phyloP scores from a whole-genome alignment of 2,888 invertebrate genomes.

The Chymomyza fuscimana region DNA sequence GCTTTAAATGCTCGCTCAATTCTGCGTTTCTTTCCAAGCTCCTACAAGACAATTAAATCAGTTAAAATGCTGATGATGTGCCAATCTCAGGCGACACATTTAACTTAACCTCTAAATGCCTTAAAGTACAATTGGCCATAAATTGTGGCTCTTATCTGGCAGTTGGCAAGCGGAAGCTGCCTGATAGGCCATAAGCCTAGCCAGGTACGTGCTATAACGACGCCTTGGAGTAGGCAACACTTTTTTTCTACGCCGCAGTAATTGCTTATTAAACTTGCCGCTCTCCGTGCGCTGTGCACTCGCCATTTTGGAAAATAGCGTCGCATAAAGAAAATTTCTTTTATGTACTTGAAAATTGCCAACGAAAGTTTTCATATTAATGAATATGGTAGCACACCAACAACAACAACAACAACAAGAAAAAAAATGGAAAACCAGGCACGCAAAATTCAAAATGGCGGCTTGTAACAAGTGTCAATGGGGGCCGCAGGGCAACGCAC shows the following conservation, averaged over 20 bases:
- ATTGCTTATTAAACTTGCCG: conserved; percentile 60
- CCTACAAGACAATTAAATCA: neutral
- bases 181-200: neutral
- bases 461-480: conserved; percentile 71
- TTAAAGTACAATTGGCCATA: conserved; percentile 3
- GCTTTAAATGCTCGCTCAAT: neutral
- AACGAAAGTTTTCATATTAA: conserved; percentile 71
- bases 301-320: conserved; percentile 71
- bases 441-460: conserved; percentile 36
- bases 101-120: neutral
- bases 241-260: conserved; percentile 38
- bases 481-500: conserved; percentile 40
- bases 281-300: too few relatives aligned
- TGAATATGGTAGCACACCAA: conserved; percentile 53
- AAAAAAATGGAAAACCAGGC: conserved; percentile 20
- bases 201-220: neutral
- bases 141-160: conserved; percentile 3
- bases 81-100: neutral
- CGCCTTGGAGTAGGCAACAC: conserved; percentile 50
- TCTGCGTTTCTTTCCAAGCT: neutral
- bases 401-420: conserved; percentile 28
- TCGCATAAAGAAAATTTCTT: conserved; percentile 70
- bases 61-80: neutral
- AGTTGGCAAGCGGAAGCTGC: neutral
- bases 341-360: conserved; percentile 74